Evolutionary conservation across 2,797 vertebrate genomes (phyloP).

Genomic region (Parambassis ranga): DNA sequence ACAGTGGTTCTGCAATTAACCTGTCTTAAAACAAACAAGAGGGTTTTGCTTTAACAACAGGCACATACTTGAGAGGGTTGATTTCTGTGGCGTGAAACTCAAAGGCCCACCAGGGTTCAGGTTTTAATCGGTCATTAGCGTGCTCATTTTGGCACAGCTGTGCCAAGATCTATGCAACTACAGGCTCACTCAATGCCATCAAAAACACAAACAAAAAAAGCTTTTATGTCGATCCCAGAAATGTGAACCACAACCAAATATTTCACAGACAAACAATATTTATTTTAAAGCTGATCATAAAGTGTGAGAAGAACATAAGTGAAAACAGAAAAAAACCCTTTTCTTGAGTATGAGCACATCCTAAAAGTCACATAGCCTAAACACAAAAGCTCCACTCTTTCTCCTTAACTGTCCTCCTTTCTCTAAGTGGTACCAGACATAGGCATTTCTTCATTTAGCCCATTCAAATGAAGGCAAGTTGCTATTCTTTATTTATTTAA

Average conservation of each 20-base stretch:
- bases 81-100: conserved; percentile 56
- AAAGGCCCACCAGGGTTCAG: conserved; percentile 62
- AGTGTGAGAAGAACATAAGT: conserved; percentile 31
- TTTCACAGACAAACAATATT: conserved; percentile 37
- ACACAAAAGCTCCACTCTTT: conserved; percentile 77
- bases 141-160: conserved; percentile 64
- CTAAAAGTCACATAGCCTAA: conserved; percentile 52
- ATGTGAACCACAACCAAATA: conserved; percentile 13
- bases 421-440: conserved; percentile 80
- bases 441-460: conserved; percentile 74
- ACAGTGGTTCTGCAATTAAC: conserved; percentile 74
- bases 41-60: conserved; percentile 65
- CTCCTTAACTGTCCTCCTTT: conserved; percentile 67
- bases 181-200: conserved; percentile 39
- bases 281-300: conserved; percentile 39
- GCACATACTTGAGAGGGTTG: conserved; percentile 58
- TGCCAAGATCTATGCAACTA: conserved; percentile 33
- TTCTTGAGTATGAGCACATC: conserved; percentile 39
- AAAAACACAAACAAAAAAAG: conserved; percentile 29
- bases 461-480: conserved; percentile 64
- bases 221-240: conserved; percentile 20
- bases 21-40: conserved; percentile 76
- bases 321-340: conserved; percentile 51
- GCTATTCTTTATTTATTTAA: conserved; percentile 81
- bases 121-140: conserved; percentile 72